Percentiles rank a stretch among this genome's conserved stretches.
Conservation (phyloP, 2,888 invertebrate species). For the Ophion slaviceki region DNA sequence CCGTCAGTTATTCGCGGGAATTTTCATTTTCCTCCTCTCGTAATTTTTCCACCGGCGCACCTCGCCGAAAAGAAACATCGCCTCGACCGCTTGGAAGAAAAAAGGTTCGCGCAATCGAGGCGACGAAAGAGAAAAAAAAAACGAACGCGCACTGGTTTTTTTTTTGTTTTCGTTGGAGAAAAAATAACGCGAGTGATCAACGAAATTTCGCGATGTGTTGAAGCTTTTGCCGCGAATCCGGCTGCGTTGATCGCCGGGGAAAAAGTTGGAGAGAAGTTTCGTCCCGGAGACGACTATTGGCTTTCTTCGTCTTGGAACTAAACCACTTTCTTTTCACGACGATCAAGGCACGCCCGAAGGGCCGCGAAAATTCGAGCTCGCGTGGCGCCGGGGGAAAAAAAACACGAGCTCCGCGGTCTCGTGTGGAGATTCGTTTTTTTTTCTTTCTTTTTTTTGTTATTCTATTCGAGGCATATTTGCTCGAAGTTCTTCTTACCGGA, state of each 20-base stretch:
- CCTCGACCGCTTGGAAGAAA: not conserved
- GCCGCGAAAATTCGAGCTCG: no score
- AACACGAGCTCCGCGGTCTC: not conserved
- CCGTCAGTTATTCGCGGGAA: slow-evolving; percentile 29
- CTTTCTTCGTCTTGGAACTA: no score
- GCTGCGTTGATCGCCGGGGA: not conserved
- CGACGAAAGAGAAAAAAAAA: slow-evolving; percentile 9
- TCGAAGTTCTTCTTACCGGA: no score
- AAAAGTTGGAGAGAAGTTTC: not conserved
- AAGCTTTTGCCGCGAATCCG: not conserved
- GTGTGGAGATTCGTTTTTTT: not conserved
- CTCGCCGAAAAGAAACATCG: slow-evolving; percentile 9
- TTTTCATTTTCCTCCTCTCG: slow-evolving; percentile 19
- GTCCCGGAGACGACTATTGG: not conserved
- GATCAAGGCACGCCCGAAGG: no score
- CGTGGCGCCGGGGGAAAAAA: not conserved
- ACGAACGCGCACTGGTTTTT: not conserved
- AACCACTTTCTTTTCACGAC: not conserved
- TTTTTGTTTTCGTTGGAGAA: not conserved
- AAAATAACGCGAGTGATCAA: not conserved
- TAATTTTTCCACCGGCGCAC: slow-evolving; percentile 7
- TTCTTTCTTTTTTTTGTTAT: no score
- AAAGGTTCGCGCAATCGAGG: slow-evolving; percentile 33
- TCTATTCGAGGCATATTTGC: no score
- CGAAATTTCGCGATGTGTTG: not conserved